Conservation (phyloP, 2,113 vertebrate species). For the Nannospalax galili region DNA sequence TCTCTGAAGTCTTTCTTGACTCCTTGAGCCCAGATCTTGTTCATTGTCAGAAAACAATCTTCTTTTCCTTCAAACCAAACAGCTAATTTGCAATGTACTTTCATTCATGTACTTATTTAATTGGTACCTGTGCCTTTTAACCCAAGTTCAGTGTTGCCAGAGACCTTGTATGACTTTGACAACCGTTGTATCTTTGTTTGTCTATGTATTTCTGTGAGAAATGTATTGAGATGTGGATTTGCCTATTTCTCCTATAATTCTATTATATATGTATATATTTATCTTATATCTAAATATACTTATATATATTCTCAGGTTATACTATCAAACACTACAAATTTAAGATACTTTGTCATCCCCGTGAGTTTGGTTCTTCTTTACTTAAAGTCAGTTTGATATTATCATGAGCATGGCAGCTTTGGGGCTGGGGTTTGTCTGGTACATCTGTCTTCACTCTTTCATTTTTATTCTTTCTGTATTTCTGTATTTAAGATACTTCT, state of each 20-base stretch:
- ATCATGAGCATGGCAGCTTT: not conserved
- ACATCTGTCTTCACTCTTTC: not conserved
- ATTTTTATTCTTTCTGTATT: not conserved
- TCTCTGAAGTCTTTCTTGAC: not conserved
- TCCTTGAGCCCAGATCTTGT: not conserved
- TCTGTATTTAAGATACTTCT: slow-evolving; percentile 8
- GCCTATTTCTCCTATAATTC: slow-evolving; percentile 11
- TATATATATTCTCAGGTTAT: not conserved
- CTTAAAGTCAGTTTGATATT: not conserved
- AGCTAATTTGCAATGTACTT: not conserved
- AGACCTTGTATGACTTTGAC: not conserved
- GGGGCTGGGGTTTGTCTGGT: not conserved
- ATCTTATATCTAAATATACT: not conserved
- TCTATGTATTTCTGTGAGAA: not conserved
- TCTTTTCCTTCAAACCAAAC: not conserved
- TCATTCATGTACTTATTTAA: not conserved
- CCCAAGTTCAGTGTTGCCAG: not conserved
- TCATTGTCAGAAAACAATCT: not conserved
- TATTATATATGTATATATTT: not conserved
- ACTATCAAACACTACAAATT: not conserved
- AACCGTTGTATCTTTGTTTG: not conserved
- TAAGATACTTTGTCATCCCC: not conserved
- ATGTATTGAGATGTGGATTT: not conserved
- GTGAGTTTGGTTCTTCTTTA: not conserved
- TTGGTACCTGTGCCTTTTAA: not conserved